Conservation (phyloP, 2,888 invertebrate species). For the Schizaphis graminum region DNA sequence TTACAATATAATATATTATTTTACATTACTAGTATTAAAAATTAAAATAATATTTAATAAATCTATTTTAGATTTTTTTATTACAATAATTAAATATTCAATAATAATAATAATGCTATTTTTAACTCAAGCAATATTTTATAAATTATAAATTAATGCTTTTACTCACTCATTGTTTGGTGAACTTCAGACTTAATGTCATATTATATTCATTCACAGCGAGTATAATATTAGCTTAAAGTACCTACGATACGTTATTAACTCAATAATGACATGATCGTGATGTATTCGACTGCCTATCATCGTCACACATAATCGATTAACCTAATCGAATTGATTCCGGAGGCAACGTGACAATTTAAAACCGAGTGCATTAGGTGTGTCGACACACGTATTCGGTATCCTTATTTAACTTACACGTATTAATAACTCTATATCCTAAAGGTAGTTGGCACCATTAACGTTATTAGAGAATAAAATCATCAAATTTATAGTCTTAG, state of each 20-base stretch:
- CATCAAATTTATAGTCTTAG: not conserved
- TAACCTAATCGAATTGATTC: constrained; percentile 27
- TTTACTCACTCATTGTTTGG: not conserved
- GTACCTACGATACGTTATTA: not conserved
- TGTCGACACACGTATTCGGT: not conserved
- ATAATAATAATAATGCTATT: not conserved
- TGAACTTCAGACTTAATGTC: not conserved
- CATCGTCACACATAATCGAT: constrained; percentile 5
- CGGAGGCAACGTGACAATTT: not conserved
- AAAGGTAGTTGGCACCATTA: not conserved
- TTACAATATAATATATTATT: not conserved
- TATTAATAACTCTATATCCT: not conserved
- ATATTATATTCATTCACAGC: not conserved
- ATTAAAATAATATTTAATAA: not conserved
- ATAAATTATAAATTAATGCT: not conserved
- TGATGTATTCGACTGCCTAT: not conserved
- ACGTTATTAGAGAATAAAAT: not conserved
- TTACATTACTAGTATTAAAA: not conserved
- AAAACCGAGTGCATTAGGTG: constrained; percentile 13
- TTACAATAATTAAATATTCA: not conserved
- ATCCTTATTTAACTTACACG: not conserved
- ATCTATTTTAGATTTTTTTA: not conserved
- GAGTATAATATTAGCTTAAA: not conserved
- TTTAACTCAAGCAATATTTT: not conserved
- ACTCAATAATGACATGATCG: not conserved